Evolutionary conservation across 2,888 invertebrate genomes (phyloP).

Genomic region (Drosophila paramelanica): DNA sequence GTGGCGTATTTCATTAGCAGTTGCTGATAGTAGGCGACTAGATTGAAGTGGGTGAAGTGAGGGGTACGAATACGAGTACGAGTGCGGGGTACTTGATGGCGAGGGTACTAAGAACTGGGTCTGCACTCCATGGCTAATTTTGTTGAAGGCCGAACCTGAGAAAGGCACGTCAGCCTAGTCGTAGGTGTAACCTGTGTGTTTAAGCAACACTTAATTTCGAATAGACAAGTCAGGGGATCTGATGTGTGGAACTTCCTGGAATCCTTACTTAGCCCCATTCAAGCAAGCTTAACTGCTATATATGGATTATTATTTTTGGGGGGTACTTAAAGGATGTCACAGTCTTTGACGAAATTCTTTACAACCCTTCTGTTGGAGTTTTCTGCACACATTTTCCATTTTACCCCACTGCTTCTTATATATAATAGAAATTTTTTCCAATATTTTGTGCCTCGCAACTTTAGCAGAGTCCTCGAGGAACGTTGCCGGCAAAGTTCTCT

Average conservation of each 20-base stretch:
- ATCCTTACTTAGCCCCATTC: background rate
- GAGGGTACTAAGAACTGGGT: background rate
- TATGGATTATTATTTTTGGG: background rate
- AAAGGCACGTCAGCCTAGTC: background rate
- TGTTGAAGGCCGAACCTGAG: conserved; percentile 49
- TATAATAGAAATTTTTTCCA: conserved; percentile 24
- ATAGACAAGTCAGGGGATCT: conserved; percentile 15
- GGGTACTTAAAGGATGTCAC: background rate
- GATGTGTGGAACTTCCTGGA: background rate
- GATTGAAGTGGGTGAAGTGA: conserved; percentile 25
- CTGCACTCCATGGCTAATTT: conserved; percentile 51
- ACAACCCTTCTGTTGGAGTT: background rate
- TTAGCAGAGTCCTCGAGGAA: conserved; percentile 40
- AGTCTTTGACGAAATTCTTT: background rate
- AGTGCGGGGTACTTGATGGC: background rate
- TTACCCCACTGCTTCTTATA: conserved; percentile 51
- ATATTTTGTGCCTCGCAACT: conserved; percentile 60
- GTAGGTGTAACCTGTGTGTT: conserved; percentile 53
- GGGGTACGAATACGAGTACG: background rate
- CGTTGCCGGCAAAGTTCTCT: conserved; percentile 66
- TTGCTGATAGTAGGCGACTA: conserved; percentile 47
- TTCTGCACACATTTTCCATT: conserved; percentile 24
- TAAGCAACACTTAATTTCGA: conserved; percentile 52
- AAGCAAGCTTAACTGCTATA: background rate
- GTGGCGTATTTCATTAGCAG: conserved; percentile 81